A percentile compares a stretch with the other conserved stretches of the same genome.
These are phyloP conservation scores for Pissodes strobi DNA, from an alignment of 1,140 invertebrate genomes.

Conservation along the genomic window DNA sequence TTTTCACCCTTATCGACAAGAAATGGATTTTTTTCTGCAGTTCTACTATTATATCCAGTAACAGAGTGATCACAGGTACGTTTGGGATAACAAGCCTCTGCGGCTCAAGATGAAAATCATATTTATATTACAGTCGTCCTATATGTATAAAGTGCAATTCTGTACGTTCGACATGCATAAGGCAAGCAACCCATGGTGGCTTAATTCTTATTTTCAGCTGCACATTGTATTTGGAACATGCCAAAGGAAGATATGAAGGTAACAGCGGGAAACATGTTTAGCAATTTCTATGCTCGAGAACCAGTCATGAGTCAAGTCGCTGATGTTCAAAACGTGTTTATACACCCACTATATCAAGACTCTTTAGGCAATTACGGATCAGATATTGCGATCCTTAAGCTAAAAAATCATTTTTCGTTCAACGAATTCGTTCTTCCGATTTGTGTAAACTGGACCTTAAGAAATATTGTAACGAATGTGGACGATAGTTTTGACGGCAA, in stretches of 20 bases:
- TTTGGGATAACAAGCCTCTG: too few relatives aligned
- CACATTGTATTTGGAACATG: slow-evolving; percentile 57
- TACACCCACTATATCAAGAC: slow-evolving; percentile 56
- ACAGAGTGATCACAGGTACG: slow-evolving; percentile 54
- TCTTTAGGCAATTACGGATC: slow-evolving; percentile 58
- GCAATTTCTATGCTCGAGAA: slow-evolving; percentile 48
- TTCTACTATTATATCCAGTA: slow-evolving; percentile 54
- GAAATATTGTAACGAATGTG: slow-evolving; percentile 13
- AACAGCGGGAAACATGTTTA: slow-evolving; percentile 51
- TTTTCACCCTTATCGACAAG: slow-evolving; percentile 46
- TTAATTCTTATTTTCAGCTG: slow-evolving; percentile 46
- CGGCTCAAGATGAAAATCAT: too few relatives aligned
- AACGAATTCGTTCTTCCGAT: slow-evolving; percentile 49
- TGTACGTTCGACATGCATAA: background rate
- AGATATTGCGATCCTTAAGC: slow-evolving; percentile 56
- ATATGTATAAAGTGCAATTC: too few relatives aligned
- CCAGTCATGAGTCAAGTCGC: slow-evolving; percentile 47
- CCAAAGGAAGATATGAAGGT: slow-evolving; percentile 49
- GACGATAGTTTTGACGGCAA: background rate
- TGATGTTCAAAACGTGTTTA: slow-evolving; percentile 48
- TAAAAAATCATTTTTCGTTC: slow-evolving; percentile 48
- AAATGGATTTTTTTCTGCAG: slow-evolving; percentile 57
- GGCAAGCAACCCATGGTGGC: background rate
- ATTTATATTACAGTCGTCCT: too few relatives aligned
- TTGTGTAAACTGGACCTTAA: slow-evolving; percentile 55